These are phyloP conservation scores for Zoanthus sansibaricus DNA, from an alignment of 92 coral and sea anemone species.

Conservation along the genomic window DNA sequence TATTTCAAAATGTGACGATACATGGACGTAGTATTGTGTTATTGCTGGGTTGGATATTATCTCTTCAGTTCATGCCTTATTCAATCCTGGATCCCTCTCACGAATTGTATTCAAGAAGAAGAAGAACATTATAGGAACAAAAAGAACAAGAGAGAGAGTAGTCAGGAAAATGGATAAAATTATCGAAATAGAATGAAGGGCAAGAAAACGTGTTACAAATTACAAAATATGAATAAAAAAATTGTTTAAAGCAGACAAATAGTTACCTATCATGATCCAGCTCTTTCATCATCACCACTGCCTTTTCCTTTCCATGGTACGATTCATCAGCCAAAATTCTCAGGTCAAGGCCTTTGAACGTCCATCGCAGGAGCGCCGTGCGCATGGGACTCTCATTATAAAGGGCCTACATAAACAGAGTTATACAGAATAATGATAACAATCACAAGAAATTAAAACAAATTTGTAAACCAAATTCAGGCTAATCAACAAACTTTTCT, in stretches of 20 bases:
- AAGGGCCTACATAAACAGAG: constrained; percentile 62
- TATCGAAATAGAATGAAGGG: too few species aligned
- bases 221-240: background rate
- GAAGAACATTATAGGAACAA: background rate
- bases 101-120: too few species aligned
- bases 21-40: too few species aligned
- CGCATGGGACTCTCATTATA: constrained; percentile 83
- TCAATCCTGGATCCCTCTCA: too few species aligned
- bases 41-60: too few species aligned
- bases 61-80: too few species aligned
- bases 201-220: background rate
- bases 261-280: constrained; percentile 83
- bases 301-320: constrained; percentile 77
- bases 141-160: background rate
- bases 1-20: too few species aligned
- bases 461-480: too few species aligned
- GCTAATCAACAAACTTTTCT: too few species aligned
- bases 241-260: background rate
- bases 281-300: constrained; percentile 70
- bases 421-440: too few species aligned
- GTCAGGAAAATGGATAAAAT: background rate
- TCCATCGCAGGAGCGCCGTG: constrained; percentile 85
- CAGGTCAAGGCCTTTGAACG: constrained; percentile 79
- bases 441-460: too few species aligned
- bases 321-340: constrained; percentile 88